phyloP scores from a whole-genome alignment of 37 sponge, comb jelly and placozoan species.

The Geodia barretti region DNA sequence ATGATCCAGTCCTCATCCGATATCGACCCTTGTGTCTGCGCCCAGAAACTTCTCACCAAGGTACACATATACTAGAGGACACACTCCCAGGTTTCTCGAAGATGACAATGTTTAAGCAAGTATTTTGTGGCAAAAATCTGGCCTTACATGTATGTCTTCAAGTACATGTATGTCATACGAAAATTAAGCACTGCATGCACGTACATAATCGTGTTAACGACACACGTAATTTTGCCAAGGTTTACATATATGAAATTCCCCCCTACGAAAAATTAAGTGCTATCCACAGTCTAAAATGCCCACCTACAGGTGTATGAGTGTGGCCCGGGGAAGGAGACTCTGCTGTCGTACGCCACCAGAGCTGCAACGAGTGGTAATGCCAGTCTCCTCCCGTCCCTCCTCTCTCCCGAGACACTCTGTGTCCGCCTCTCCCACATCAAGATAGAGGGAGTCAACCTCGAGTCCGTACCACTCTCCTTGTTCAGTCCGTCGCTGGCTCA shows the following conservation, averaged over 20 bases:
- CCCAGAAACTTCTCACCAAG: neutral
- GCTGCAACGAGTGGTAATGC: neutral
- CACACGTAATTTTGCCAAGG: too few relatives aligned
- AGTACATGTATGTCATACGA: too few relatives aligned
- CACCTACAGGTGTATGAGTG: slow-evolving; percentile 33
- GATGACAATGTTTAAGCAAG: too few relatives aligned
- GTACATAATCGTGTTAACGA: too few relatives aligned
- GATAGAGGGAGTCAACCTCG: slow-evolving; percentile 30
- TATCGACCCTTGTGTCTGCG: neutral
- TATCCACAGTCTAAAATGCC: neutral
- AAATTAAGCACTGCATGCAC: too few relatives aligned
- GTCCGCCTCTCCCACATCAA: slow-evolving; percentile 19
- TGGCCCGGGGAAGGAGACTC: neutral
- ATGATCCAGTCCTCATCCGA: neutral
- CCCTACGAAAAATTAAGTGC: too few relatives aligned
- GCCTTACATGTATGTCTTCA: too few relatives aligned
- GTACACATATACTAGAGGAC: too few relatives aligned
- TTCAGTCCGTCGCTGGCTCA: slow-evolving; percentile 29
- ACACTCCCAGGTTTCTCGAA: too few relatives aligned
- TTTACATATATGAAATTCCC: too few relatives aligned
- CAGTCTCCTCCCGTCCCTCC: neutral
- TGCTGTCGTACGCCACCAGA: slow-evolving; percentile 15
- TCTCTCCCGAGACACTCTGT: neutral
- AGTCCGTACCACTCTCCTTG: slow-evolving; percentile 28
- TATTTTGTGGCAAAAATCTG: too few relatives aligned